These are phyloP conservation scores for Megaceryle alcyon DNA, from an alignment of 2,797 vertebrate species.

Conservation along the genomic window DNA sequence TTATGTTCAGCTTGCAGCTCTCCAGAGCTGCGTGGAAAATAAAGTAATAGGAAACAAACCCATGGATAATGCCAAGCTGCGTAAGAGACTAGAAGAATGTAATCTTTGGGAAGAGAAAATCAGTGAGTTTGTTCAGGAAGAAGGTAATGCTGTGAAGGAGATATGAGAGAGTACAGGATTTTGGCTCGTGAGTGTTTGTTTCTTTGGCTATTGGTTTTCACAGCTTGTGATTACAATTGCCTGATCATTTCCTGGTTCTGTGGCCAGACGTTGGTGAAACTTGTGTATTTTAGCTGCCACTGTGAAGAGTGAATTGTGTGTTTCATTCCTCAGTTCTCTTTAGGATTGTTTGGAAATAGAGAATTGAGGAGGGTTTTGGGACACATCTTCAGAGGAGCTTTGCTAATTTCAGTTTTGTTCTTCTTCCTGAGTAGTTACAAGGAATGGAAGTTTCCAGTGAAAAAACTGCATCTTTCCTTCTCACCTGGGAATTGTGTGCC, in stretches of 20 bases:
- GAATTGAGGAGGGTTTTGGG: background rate
- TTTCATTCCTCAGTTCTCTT: background rate
- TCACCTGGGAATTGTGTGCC: background rate
- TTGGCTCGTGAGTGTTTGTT: background rate
- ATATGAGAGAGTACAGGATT: background rate
- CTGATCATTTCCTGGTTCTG: background rate
- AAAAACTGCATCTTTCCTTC: constrained; percentile 3
- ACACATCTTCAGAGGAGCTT: background rate
- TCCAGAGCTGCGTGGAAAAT: background rate
- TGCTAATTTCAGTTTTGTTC: constrained; percentile 2
- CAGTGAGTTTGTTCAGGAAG: background rate
- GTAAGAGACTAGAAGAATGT: background rate
- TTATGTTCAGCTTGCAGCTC: background rate
- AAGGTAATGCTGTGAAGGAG: background rate
- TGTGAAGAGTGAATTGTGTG: background rate
- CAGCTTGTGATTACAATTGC: background rate
- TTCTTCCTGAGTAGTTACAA: constrained; percentile 8
- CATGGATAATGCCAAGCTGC: background rate
- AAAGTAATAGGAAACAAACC: background rate
- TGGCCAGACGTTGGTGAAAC: background rate
- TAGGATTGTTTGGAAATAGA: background rate
- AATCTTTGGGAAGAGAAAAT: background rate
- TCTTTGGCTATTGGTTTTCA: background rate
- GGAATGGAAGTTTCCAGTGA: constrained; percentile 12
- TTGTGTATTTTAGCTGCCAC: background rate